phyloP scores from a whole-genome alignment of 2,888 invertebrate species.

The Euplexia lucipara region DNA sequence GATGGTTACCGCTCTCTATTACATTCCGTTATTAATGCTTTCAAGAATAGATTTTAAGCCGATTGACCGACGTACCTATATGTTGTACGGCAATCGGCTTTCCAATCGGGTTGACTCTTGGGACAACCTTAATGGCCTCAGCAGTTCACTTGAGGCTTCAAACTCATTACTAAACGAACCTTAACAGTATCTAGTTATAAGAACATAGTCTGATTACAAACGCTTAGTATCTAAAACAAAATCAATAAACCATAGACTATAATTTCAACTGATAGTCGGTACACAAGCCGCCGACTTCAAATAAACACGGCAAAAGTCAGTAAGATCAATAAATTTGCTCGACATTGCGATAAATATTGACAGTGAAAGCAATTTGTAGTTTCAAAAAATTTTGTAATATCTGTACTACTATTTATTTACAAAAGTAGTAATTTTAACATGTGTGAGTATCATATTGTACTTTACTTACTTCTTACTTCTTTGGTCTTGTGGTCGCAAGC shows the following conservation, averaged over 20 bases:
- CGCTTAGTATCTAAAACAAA: background rate
- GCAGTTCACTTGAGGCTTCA: constrained; percentile 8
- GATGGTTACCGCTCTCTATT: background rate
- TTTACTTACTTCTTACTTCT: too few species aligned
- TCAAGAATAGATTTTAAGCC: constrained; percentile 20
- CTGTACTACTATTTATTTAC: constrained; percentile 9
- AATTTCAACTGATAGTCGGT: background rate
- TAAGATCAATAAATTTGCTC: constrained; percentile 13
- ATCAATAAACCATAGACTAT: background rate
- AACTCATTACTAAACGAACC: constrained; percentile 10
- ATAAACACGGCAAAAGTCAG: constrained; percentile 14
- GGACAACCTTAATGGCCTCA: constrained; percentile 6
- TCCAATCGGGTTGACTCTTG: constrained; percentile 10
- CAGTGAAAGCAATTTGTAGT: constrained; percentile 5
- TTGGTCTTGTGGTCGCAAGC: too few species aligned
- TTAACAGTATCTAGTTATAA: background rate
- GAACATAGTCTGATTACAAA: background rate
- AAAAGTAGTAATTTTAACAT: constrained; percentile 5
- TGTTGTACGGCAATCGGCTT: constrained; percentile 9
- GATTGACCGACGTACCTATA: constrained; percentile 15
- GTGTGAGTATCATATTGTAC: too few species aligned
- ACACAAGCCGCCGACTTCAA: background rate
- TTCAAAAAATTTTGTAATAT: constrained; percentile 8
- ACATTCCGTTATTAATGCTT: background rate
- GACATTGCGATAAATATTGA: constrained; percentile 6